Base-by-base conservation (phyloP, 2,888 invertebrate species). In the Dynastes hyllus region DNA sequence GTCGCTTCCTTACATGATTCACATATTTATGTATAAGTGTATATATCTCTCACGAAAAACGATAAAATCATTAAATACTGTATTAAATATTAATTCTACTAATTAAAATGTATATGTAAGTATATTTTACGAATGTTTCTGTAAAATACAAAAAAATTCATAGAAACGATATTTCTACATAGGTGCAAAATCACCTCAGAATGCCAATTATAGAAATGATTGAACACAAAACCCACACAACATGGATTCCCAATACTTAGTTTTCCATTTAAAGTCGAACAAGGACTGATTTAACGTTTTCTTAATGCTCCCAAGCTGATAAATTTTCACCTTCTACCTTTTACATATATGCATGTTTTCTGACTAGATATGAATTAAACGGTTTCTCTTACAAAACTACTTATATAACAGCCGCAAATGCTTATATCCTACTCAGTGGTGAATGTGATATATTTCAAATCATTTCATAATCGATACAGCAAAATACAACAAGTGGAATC, bases 231-330 rank as follows among this genome's bases (percentile, higher is more conserved):
- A 5, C 27, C 61, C 61, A 61, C 61, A 6, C 61, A 2, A 27
- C 2, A 6, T 27, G 1, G 61, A 8, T 27, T 61, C 61, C 27
- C 2, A 61, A 61, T 11, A 27, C 8, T 58, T 29, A 9, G 22
- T 61, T 61, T 61, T 61, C 27, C 27, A 8, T 61, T 61, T 61
- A 29, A 61, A 61, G 61, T 61, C 61, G 61, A 61, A 27, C 61
- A 22, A 27, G 27, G 61, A 61, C 1, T 61, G 61, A 22, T 16
- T 53, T 11, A 8, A 8, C 22, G 29, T 61, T 61, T 61, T 61
- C 27, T 27, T 61, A 61, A 5, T 11, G 29, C 27, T 61, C 29
- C 27, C 61, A 27, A 58, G 55, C 22, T 22, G 8, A 55, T n/a
- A 22, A 55, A 55, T 55, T 55, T 16, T n/a, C 55, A 22, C 55